These are phyloP conservation scores for Pachycephus smyrnensis DNA, from an alignment of 2,888 invertebrate genomes.

Conservation along the genomic window DNA sequence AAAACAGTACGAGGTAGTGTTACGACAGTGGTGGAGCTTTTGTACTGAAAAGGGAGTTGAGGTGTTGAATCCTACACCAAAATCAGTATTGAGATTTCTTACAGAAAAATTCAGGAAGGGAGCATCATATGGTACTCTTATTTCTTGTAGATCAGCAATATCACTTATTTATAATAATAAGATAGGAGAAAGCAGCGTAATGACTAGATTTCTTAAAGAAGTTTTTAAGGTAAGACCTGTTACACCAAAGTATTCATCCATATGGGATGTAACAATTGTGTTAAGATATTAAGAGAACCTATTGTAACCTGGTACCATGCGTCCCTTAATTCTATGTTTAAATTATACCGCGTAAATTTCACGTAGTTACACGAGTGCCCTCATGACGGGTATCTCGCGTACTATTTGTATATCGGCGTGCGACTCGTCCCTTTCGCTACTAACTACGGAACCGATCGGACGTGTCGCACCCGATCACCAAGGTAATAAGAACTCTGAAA, in stretches of 20 bases:
- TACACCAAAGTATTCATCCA: constrained; percentile 29
- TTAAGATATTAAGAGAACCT: too few relatives aligned
- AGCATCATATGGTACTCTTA: background rate
- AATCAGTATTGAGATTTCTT: background rate
- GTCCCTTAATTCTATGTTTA: too few relatives aligned
- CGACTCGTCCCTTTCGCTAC: too few relatives aligned
- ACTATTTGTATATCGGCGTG: too few relatives aligned
- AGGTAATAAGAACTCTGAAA: too few relatives aligned
- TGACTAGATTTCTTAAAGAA: constrained; percentile 39
- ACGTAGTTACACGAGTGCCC: too few relatives aligned
- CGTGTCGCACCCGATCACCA: too few relatives aligned
- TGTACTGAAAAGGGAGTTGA: background rate
- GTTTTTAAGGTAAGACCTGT: constrained; percentile 32
- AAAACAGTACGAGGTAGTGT: background rate
- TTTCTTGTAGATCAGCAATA: constrained; percentile 17
- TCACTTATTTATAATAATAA: constrained; percentile 18
- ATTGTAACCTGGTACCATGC: too few relatives aligned
- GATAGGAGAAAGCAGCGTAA: constrained; percentile 23
- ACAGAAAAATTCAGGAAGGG: background rate
- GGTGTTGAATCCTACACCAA: background rate
- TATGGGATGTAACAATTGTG: constrained; percentile 35
- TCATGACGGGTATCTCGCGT: too few relatives aligned
- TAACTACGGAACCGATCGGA: too few relatives aligned
- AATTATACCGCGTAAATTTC: too few relatives aligned
- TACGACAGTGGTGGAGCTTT: constrained; percentile 8